Evolutionary conservation across 2,888 invertebrate genomes (phyloP).

Genomic region (Monochamus alternatus): DNA sequence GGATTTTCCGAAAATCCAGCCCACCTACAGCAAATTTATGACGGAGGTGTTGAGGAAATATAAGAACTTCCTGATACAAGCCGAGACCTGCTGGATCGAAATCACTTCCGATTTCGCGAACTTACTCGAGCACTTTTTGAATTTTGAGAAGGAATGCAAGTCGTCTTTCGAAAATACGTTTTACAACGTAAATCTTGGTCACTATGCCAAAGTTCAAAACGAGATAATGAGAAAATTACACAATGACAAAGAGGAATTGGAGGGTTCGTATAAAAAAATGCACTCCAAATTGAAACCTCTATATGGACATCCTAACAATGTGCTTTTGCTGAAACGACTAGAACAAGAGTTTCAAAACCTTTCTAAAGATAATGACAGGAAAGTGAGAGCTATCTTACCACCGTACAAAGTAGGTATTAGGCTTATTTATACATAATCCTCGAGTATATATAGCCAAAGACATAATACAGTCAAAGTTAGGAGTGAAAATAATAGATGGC

Average conservation of each 20-base stretch:
- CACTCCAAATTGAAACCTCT: slow-evolving; percentile 61
- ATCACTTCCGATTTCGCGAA: slow-evolving; percentile 46
- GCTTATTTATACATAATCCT: no score
- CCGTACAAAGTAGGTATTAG: slow-evolving; percentile 36
- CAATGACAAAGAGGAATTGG: slow-evolving; percentile 36
- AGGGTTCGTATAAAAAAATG: slow-evolving; percentile 46
- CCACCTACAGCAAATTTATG: slow-evolving; percentile 57
- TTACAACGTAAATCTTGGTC: slow-evolving; percentile 19
- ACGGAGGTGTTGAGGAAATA: slow-evolving; percentile 59
- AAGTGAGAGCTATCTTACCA: slow-evolving; percentile 26
- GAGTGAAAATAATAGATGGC: no score
- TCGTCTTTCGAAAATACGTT: slow-evolving; percentile 31
- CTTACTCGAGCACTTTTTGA: slow-evolving; percentile 40
- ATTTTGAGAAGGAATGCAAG: slow-evolving; percentile 42
- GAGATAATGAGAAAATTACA: slow-evolving; percentile 35
- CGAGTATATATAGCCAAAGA: no score
- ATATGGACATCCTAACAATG: slow-evolving; percentile 63
- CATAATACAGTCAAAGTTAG: no score
- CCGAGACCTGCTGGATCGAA: slow-evolving; percentile 62
- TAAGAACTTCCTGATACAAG: slow-evolving; percentile 60
- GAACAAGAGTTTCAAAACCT: slow-evolving; percentile 53
- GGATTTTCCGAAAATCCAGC: slow-evolving; percentile 53
- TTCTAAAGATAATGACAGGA: slow-evolving; percentile 37
- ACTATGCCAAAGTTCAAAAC: background rate
- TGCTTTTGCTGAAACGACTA: slow-evolving; percentile 56